Conservation (phyloP, 2,888 invertebrate species). For the Agrochola lota region DNA sequence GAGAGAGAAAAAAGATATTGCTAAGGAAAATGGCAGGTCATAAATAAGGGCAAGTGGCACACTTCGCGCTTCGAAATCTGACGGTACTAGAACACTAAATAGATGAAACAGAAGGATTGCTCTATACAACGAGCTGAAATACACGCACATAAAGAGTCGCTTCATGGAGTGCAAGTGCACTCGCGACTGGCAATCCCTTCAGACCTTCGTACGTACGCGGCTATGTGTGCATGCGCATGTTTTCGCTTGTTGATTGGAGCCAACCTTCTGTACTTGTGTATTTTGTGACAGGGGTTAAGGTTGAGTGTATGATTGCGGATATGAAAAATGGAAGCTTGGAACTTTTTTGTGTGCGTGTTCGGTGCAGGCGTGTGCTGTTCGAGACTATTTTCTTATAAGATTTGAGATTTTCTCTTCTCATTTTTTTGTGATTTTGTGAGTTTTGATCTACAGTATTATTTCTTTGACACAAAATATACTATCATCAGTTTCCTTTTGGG, state of each 20-base stretch:
- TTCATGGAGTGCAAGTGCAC: neutral
- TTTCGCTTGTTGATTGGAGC: neutral
- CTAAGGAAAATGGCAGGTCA: conserved; percentile 79
- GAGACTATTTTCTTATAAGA: conserved; percentile 29
- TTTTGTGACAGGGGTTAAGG: conserved; percentile 50
- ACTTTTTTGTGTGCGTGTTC: conserved; percentile 42
- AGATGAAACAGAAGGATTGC: conserved; percentile 12
- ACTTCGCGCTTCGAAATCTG: conserved; percentile 73
- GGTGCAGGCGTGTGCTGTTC: conserved; percentile 26
- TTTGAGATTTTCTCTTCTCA: conserved; percentile 10
- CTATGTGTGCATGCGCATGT: neutral
- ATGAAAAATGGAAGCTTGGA: conserved; percentile 64
- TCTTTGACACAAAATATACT: conserved; percentile 28
- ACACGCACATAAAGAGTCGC: neutral
- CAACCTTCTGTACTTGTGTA: neutral
- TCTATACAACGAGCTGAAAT: neutral
- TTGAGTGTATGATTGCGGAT: conserved; percentile 67
- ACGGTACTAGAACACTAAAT: conserved; percentile 46
- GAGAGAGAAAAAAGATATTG: conserved; percentile 78
- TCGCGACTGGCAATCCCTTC: neutral
- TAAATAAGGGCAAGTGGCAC: conserved; percentile 82
- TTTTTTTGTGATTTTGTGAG: conserved; percentile 17
- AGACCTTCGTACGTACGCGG: neutral
- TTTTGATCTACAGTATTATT: conserved; percentile 19
- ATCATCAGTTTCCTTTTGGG: neutral